Base-by-base conservation (phyloP, 2,113 vertebrate species). In the Phainopepla nitens region DNA sequence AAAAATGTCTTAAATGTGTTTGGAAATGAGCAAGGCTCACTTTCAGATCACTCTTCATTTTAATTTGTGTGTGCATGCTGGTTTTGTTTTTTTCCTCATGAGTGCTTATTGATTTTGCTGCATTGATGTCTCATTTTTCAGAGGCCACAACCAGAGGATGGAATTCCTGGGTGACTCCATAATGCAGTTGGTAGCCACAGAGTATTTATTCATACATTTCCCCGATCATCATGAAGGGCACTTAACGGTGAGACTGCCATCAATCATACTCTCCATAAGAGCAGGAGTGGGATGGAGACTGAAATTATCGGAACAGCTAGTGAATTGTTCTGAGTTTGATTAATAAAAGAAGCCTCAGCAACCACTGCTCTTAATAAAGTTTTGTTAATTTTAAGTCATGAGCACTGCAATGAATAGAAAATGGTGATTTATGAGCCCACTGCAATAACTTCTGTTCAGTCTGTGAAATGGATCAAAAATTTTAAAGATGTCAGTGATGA, bases 81-180 rank as follows among this genome's bases (percentile, higher is more conserved):
- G 39, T 87, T 92, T 93, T 92, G 93, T 36, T 87, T 93, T 82
- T 84, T 94, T 82, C 71, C 82, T 95, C 29, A 29, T 56, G 90
- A 90, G 73, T 95, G 60, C 66, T 96, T 96, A 96, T 95, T 97
- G 95, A 94, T 97, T 92, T 94, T 87, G 91, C 71, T 91, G 78
- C 62, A 62, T 66, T 94, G 95, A 81, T 97, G 58, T 97, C 95
- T 97, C 69, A 81, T 97, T 97, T 97, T 98, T 95, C 98, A 99
- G 99, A 95, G 99, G 99, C 91, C 99, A 99, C 96, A 99, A 99
- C 97, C 99, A 99, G 98, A 98, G 99, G 96, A 99, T 99, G 99
- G 99, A 99, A 98, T 99, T 99, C 97, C 98, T 99, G 91, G 99
- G 99, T 80, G 99, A 99, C 97, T 99, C 99, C 36, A 99, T 99